Evolutionary conservation across 2,888 invertebrate species (phyloP).

Genomic region (Caenorhabditis imperialis): DNA sequence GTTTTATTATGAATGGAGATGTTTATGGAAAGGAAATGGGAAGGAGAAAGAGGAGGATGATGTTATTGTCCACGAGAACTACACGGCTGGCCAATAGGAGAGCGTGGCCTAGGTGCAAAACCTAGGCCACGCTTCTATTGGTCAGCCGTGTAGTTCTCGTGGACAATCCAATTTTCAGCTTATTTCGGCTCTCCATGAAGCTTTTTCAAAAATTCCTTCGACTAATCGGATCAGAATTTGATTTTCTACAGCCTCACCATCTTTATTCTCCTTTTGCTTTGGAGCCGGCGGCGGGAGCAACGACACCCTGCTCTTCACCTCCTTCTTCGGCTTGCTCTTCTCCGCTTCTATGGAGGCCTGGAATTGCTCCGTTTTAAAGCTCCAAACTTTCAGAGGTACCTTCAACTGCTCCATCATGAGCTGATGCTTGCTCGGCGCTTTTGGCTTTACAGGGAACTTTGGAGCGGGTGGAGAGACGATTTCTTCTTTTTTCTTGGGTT

Average conservation of each 20-base stretch:
- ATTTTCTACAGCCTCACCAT: no score
- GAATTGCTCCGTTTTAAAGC: neutral
- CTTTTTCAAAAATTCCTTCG: no score
- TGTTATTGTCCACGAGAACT: no score
- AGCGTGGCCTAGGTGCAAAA: no score
- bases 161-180: no score
- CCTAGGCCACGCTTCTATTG: no score
- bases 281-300: constrained; percentile 59
- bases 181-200: no score
- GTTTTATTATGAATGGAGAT: constrained; percentile 45
- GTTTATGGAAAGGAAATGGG: no score
- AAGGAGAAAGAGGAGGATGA: no score
- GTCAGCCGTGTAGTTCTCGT: no score
- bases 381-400: constrained; percentile 15
- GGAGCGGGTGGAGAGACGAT: constrained; percentile 48
- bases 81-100: no score
- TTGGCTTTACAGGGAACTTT: constrained; percentile 69
- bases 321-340: constrained; percentile 83
- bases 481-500: constrained; percentile 29
- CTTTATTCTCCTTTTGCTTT: constrained; percentile 59
- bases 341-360: constrained; percentile 84
- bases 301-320: constrained; percentile 83
- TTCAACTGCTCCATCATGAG: constrained; percentile 67
- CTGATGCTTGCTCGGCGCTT: constrained; percentile 70
- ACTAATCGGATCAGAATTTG: no score